Percentiles rank a stretch among this genome's conserved stretches.
phyloP scores from a whole-genome alignment of 2,888 invertebrate genomes.

The Hemistola chrysoprasaria region DNA sequence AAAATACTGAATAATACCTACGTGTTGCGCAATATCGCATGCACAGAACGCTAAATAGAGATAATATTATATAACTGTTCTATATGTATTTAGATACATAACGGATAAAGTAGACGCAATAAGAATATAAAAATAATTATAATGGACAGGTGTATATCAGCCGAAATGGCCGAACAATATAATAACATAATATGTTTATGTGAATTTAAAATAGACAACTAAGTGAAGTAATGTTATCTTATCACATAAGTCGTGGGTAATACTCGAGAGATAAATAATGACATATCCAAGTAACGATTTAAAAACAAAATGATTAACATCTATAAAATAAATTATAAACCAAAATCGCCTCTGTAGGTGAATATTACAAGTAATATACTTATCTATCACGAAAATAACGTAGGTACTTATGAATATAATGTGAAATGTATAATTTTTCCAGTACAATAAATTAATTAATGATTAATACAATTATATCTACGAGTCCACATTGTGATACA shows the following conservation, averaged over 20 bases:
- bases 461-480: constrained; percentile 55
- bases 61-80: too few species aligned
- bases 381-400: constrained; percentile 78
- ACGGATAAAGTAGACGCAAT: too few species aligned
- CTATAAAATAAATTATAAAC: constrained; percentile 53
- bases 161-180: too few species aligned
- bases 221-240: constrained; percentile 38
- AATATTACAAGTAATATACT: constrained; percentile 68
- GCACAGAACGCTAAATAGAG: too few species aligned
- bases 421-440: constrained; percentile 65
- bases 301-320: constrained; percentile 42
- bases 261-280: neutral
- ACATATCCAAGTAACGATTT: constrained; percentile 54
- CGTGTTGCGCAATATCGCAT: too few species aligned
- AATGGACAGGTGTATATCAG: too few species aligned
- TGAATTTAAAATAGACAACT: constrained; percentile 34
- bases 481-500: constrained; percentile 58
- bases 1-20: too few species aligned
- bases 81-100: too few species aligned
- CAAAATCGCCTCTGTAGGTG: constrained; percentile 64
- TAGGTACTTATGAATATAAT: constrained; percentile 70
- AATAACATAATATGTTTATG: too few species aligned
- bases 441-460: constrained; percentile 61
- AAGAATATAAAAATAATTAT: too few species aligned
- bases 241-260: constrained; percentile 53